Evolutionary conservation across 2,113 vertebrate species (phyloP).

Genomic region (Tursiops truncatus): DNA sequence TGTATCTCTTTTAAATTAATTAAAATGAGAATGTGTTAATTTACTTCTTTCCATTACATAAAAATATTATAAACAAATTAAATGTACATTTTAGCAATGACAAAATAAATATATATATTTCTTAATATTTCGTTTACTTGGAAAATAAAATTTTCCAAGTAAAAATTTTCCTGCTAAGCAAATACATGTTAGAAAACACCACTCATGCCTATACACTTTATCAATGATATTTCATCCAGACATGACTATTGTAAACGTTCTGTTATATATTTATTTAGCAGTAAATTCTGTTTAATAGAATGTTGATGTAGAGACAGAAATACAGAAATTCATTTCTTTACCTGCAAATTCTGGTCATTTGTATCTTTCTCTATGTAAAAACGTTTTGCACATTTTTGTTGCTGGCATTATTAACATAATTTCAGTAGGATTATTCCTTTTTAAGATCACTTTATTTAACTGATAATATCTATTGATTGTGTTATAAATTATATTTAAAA

Average conservation of each 20-base stretch:
- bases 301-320: neutral
- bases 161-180: neutral
- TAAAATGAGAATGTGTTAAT: neutral
- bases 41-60: neutral
- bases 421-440: neutral
- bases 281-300: neutral
- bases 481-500: neutral
- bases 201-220: neutral
- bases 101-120: neutral
- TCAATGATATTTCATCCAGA: neutral
- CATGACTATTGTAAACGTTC: neutral
- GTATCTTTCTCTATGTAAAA: neutral
- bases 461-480: neutral
- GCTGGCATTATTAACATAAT: neutral
- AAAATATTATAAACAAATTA: neutral
- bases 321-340: neutral
- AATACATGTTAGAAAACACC: neutral
- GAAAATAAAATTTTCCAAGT: neutral
- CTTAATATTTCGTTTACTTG: neutral
- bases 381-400: neutral
- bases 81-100: neutral
- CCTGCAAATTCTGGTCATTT: neutral
- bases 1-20: neutral
- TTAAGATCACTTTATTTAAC: neutral
- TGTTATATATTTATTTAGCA: neutral